Conservation (phyloP, 2,888 invertebrate species). For the Orthosia gracilis region DNA sequence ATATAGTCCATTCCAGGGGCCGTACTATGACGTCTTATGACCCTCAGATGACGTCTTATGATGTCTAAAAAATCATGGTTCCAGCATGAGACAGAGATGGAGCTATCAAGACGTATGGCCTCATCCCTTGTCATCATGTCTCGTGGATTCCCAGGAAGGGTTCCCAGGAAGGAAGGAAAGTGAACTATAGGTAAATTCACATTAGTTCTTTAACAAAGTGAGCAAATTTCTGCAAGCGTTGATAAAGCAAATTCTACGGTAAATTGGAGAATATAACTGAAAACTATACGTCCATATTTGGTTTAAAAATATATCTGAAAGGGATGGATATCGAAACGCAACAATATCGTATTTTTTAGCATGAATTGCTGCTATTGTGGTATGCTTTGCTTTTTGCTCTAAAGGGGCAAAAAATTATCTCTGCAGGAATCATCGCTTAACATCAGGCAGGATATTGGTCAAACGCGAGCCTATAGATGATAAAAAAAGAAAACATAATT, state of each 20-base stretch:
- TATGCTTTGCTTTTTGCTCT: background rate
- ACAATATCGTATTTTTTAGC: background rate
- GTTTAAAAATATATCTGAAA: background rate
- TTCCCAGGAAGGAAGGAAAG: background rate
- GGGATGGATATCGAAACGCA: background rate
- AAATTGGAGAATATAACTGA: constrained; percentile 1
- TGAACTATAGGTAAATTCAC: background rate
- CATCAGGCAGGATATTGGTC: no score
- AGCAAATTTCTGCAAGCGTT: background rate
- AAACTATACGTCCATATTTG: constrained; percentile 29
- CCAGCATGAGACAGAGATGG: no score
- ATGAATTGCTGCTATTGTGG: background rate
- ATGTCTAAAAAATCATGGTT: no score
- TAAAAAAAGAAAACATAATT: no score
- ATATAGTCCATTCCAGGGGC: no score
- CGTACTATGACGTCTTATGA: no score
- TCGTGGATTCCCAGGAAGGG: no score
- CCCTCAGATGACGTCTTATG: no score
- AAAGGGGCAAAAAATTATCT: background rate
- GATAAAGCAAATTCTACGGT: constrained; percentile 2
- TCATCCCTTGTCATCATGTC: no score
- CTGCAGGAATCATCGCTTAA: no score
- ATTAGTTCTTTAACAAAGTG: background rate
- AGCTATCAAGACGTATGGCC: no score
- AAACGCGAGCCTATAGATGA: no score